Evolutionary conservation across 2,113 vertebrate species (phyloP), one percentile per base, ranked within the genome.

Genomic region (Pteropus alecto): DNA sequence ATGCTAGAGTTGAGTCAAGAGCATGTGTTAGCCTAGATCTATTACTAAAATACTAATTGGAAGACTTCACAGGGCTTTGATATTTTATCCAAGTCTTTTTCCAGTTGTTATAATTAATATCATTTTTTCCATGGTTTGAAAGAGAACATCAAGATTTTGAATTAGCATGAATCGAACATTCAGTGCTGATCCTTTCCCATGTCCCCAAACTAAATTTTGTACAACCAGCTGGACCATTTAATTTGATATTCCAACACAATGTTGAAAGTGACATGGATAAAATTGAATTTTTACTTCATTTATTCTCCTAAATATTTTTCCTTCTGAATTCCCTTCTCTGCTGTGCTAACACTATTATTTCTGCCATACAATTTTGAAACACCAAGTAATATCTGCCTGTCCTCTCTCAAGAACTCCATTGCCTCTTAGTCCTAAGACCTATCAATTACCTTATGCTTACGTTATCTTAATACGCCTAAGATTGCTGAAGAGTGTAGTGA

Each of bases 241-340:
- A 60, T 96, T 74, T 84, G 73, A 83, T 78, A 74, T 58, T 73
- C 68, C 7, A 89, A 93, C 70, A 56, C 28, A 77, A 63, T 88
- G 86, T 41, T 92, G 65, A 90, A 92, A 84, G 60, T 65, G 95
- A 51, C 38, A 70, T 73, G 58, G 56, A 74, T 76, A 90, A 87
- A 96, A 81, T 10, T 56, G 54, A 87, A 67, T 92, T 89, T 38
- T 18, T 83, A 38, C 85, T 74, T 77, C 91, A 46, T 61, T 78
- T 83, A 68, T 70, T 96, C 19, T 68, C 16, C 22, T n/a, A 78
- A 68, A 90, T 46, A 95, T 11, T 76, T 70, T 8, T 87, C 38
- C 16, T 93, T 85, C 24, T 70, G 48, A 89, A 93, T 74, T n/a
- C 3, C 65, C 21, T 94, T 90, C 12, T 18, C 3, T 78, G 24